These are phyloP conservation scores for Calyptommatus sinebrachiatus DNA, from an alignment of 2,113 vertebrate species.

Conservation along the genomic window DNA sequence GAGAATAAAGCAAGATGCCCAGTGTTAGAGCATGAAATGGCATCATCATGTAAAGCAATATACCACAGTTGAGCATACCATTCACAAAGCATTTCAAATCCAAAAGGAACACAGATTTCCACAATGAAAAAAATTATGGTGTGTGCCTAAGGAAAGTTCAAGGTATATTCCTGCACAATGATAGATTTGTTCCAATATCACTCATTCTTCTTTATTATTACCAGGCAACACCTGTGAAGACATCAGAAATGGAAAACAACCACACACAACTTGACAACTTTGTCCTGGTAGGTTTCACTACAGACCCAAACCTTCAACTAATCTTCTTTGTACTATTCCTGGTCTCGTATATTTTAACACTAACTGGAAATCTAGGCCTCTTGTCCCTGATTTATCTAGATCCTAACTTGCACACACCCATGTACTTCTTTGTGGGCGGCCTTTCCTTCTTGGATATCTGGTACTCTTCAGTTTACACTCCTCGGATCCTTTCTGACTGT, in stretches of 20 bases:
- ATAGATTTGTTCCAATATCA: background rate
- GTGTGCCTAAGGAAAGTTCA: background rate
- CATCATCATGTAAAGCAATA: background rate
- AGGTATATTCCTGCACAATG: background rate
- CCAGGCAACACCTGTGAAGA: background rate
- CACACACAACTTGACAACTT: constrained; percentile 20
- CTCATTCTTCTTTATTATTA: background rate
- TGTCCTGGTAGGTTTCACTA: constrained; percentile 46
- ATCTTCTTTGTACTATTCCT: constrained; percentile 51
- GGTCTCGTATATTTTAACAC: constrained; percentile 36
- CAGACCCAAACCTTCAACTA: constrained; percentile 6
- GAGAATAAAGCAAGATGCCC: background rate
- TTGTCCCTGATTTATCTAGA: constrained; percentile 47
- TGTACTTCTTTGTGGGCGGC: constrained; percentile 59
- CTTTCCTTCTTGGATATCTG: constrained; percentile 56
- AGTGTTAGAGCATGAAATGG: background rate
- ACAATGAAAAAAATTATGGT: background rate
- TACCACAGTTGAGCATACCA: too few species aligned
- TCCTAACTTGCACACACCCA: constrained; percentile 41
- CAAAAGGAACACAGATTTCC: background rate
- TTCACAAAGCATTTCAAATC: background rate
- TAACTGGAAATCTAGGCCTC: constrained; percentile 45
- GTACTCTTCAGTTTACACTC: constrained; percentile 49
- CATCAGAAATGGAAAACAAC: constrained; percentile 5
- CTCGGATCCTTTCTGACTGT: constrained; percentile 50